Conservation (phyloP, 2,888 invertebrate genomes). For the Ecdyonurus torrentis region DNA sequence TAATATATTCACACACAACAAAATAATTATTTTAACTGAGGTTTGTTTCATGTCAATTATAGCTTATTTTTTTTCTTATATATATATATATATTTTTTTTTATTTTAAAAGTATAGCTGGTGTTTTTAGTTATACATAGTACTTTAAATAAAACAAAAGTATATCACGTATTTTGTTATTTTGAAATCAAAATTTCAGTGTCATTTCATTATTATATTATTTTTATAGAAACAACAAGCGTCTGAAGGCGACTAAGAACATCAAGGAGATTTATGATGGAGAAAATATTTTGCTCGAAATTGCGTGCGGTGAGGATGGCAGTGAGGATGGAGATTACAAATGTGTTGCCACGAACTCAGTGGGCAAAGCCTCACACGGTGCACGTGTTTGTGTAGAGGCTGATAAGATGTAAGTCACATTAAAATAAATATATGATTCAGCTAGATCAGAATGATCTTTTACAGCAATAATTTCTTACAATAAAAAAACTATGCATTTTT, state of each 20-base stretch:
- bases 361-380: constrained; percentile 79
- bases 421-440: too few species aligned
- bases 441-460: too few species aligned
- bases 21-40: too few species aligned
- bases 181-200: neutral
- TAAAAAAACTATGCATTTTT: too few species aligned
- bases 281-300: constrained; percentile 69
- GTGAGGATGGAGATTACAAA: constrained; percentile 83
- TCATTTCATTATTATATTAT: constrained; percentile 8
- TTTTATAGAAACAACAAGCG: constrained; percentile 61
- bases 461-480: too few species aligned
- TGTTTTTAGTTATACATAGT: neutral
- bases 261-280: constrained; percentile 64
- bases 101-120: too few species aligned
- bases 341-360: constrained; percentile 76
- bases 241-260: constrained; percentile 54
- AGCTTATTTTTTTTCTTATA: neutral
- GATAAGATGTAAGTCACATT: constrained; percentile 55
- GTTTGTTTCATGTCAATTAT: too few species aligned
- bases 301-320: constrained; percentile 62
- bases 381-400: constrained; percentile 68
- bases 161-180: neutral
- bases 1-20: too few species aligned
- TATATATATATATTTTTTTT: neutral
- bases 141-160: too few species aligned